phyloP scores from a whole-genome alignment of 2,797 vertebrate species.

The Mus minutoides region DNA sequence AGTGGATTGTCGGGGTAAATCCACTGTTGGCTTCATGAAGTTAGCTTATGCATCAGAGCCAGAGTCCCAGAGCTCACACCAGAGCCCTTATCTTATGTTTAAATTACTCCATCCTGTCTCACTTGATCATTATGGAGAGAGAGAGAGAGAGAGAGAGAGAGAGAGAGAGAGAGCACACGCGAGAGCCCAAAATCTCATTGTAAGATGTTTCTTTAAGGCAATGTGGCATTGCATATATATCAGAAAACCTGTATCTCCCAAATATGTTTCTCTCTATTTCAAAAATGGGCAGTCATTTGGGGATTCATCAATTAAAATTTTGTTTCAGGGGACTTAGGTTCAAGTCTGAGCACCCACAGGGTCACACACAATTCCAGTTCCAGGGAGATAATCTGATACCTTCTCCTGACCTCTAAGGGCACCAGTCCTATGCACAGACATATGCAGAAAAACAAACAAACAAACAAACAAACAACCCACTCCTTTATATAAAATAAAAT shows the following conservation, averaged over 20 bases:
- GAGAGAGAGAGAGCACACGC: not conserved
- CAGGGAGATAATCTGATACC: not conserved
- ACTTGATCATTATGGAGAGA: not conserved
- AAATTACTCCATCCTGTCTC: not conserved
- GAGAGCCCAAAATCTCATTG: not conserved
- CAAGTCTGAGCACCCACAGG: not conserved
- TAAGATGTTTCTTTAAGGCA: not conserved
- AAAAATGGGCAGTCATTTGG: slow-evolving; percentile 37
- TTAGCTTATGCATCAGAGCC: not conserved
- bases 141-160: too few species aligned
- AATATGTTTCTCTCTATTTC: not conserved
- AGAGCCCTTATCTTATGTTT: not conserved
- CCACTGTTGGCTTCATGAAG: not conserved
- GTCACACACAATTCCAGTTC: not conserved
- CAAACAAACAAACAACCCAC: too few species aligned
- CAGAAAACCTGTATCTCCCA: not conserved
- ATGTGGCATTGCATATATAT: not conserved
- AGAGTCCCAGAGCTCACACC: not conserved
- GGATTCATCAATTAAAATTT: slow-evolving; percentile 25
- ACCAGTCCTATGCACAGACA: not conserved
- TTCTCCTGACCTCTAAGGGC: not conserved
- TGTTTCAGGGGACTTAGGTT: too few species aligned
- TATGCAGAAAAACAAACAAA: too few species aligned
- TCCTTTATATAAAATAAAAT: not conserved
- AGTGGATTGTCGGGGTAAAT: not conserved